A percentile compares a stretch with the other conserved stretches of the same genome.
phyloP scores from a whole-genome alignment of 1,140 invertebrate genomes.

The Druon quercuslanigerum region DNA sequence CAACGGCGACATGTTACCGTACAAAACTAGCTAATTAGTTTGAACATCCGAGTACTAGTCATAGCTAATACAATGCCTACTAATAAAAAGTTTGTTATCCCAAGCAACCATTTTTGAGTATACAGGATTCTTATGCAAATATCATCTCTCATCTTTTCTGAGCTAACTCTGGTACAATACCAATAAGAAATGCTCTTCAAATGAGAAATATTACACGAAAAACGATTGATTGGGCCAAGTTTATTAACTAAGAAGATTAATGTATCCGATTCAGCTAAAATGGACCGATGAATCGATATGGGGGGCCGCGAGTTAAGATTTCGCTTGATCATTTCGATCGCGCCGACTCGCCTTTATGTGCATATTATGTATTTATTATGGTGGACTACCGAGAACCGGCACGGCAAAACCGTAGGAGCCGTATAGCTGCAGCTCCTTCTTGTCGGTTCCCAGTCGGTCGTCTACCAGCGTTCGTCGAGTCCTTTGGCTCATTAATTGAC shows the following conservation, averaged over 20 bases:
- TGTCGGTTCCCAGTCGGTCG: conserved; percentile 51
- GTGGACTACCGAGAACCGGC: conserved; percentile 66
- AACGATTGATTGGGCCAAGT: not conserved
- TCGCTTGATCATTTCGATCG: conserved; percentile 65
- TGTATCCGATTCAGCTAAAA: not conserved
- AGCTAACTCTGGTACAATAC: too few species aligned
- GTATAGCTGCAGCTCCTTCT: conserved; percentile 50
- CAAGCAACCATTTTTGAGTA: too few species aligned
- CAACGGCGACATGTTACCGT: too few species aligned
- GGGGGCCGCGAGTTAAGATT: conserved; percentile 50
- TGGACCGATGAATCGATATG: not conserved
- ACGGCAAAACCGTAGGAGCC: conserved; percentile 68
- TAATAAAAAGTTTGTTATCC: too few species aligned
- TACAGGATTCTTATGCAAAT: too few species aligned
- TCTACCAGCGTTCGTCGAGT: conserved; percentile 43
- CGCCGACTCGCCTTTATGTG: conserved; percentile 72
- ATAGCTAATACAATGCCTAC: too few species aligned
- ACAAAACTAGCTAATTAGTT: too few species aligned
- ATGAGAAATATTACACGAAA: too few species aligned
- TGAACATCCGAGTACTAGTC: too few species aligned
- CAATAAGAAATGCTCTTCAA: too few species aligned
- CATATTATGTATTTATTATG: conserved; percentile 75
- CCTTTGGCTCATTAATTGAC: conserved; percentile 71
- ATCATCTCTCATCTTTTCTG: too few species aligned
- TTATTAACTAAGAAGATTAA: not conserved